Evolutionary conservation across 2,888 invertebrate genomes (phyloP).

Genomic region (Idaea aversata): DNA sequence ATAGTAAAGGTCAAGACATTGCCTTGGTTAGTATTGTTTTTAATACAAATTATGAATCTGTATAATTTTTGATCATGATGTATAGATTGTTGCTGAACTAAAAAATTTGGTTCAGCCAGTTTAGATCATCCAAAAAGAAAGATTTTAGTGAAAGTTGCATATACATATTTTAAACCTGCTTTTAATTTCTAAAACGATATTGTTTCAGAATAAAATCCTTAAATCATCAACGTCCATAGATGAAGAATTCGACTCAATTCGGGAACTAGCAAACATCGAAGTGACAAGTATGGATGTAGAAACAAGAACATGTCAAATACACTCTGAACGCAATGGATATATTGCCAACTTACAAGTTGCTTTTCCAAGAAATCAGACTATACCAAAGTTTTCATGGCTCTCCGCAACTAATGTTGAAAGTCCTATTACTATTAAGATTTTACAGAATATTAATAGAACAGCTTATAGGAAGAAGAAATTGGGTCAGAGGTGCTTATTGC

Average conservation of each 20-base stretch:
- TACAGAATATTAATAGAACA: conserved; percentile 90
- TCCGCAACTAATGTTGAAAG: conserved; percentile 84
- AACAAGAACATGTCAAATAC: conserved; percentile 80
- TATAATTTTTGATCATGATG: conserved; percentile 2
- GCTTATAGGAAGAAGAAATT: conserved; percentile 91
- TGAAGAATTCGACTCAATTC: conserved; percentile 76
- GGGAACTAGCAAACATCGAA: conserved; percentile 75
- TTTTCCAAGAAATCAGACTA: conserved; percentile 79
- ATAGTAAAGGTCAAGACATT: conserved; percentile 62
- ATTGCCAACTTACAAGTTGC: conserved; percentile 78
- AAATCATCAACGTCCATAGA: conserved; percentile 65
- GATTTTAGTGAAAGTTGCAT: neutral
- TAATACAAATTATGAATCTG: conserved; percentile 7
- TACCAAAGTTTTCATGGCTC: conserved; percentile 76
- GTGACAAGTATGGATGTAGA: conserved; percentile 81
- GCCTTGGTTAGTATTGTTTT: conserved; percentile 51
- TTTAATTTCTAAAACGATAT: no score
- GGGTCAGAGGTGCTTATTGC: conserved; percentile 92
- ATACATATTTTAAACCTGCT: no score
- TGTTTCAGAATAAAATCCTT: conserved; percentile 55
- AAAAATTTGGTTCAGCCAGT: neutral
- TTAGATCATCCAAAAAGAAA: neutral
- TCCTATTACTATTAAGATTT: conserved; percentile 84
- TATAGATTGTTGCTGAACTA: neutral
- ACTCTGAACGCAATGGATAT: conserved; percentile 77